Evolutionary conservation across 1,140 invertebrate species (phyloP).

Genomic region (Drosophila tani): DNA sequence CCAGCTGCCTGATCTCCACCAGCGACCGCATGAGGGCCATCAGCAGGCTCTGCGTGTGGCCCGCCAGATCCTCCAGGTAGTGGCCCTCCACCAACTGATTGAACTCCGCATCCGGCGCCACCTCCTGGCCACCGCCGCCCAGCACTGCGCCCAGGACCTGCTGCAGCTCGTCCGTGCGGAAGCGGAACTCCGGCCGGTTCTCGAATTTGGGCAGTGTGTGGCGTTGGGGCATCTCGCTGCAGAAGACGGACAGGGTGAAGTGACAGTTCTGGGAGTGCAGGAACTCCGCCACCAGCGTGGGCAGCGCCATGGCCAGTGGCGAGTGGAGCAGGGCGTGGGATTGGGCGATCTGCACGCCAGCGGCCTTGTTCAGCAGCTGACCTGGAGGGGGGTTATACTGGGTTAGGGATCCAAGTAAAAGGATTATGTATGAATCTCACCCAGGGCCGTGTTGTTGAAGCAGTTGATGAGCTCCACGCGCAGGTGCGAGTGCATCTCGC

Average conservation of each 20-base stretch:
- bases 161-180: slow-evolving; percentile 56
- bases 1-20: slow-evolving; percentile 11
- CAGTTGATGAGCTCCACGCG: slow-evolving; percentile 69
- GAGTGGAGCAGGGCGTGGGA: slow-evolving; percentile 38
- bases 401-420: too few relatives aligned
- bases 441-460: slow-evolving; percentile 75
- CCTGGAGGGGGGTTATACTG: slow-evolving; percentile 14
- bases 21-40: slow-evolving; percentile 53
- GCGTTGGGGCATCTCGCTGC: slow-evolving; percentile 72
- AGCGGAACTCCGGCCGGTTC: slow-evolving; percentile 57
- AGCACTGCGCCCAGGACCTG: slow-evolving; percentile 54
- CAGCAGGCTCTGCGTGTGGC: slow-evolving; percentile 54
- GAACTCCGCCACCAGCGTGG: slow-evolving; percentile 80
- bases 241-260: slow-evolving; percentile 76
- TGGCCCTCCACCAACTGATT: slow-evolving; percentile 8
- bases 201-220: slow-evolving; percentile 71
- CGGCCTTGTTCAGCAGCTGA: slow-evolving; percentile 38
- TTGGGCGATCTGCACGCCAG: slow-evolving; percentile 16
- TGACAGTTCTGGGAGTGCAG: slow-evolving; percentile 78
- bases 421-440: slow-evolving; percentile 39
- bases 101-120: slow-evolving; percentile 1
- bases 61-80: slow-evolving; percentile 38
- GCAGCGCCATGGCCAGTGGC: slow-evolving; percentile 61
- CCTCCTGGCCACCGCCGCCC: slow-evolving; percentile 12
- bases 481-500: slow-evolving; percentile 70